phyloP scores from a whole-genome alignment of 2,797 vertebrate genomes.

The Lophius americanus region DNA sequence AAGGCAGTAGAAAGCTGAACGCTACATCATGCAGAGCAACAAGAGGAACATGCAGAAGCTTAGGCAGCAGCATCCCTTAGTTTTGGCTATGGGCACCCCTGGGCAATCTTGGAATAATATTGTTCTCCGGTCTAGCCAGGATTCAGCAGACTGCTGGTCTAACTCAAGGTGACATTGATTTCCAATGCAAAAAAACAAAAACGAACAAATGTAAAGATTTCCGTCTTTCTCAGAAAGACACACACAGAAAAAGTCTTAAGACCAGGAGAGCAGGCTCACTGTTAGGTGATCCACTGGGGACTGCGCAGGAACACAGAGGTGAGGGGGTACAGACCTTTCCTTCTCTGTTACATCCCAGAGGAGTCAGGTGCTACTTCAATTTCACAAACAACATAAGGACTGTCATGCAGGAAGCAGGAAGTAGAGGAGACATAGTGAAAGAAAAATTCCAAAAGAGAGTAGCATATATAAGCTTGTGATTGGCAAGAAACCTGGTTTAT shows the following conservation, averaged over 20 bases:
- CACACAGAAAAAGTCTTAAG: slow-evolving; percentile 39
- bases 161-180: slow-evolving; percentile 81
- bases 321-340: slow-evolving; percentile 70
- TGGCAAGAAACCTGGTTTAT: slow-evolving; percentile 58
- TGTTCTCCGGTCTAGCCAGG: slow-evolving; percentile 82
- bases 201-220: slow-evolving; percentile 38
- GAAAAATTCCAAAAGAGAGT: slow-evolving; percentile 67
- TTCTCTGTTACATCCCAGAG: slow-evolving; percentile 78
- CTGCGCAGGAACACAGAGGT: slow-evolving; percentile 69
- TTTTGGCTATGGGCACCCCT: slow-evolving; percentile 61
- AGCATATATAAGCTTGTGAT: slow-evolving; percentile 52
- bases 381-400: slow-evolving; percentile 83
- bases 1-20: slow-evolving; percentile 16
- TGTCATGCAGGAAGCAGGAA: slow-evolving; percentile 71
- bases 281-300: slow-evolving; percentile 57
- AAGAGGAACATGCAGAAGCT: slow-evolving; percentile 52
- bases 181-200: slow-evolving; percentile 56
- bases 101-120: slow-evolving; percentile 85
- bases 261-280: slow-evolving; percentile 50
- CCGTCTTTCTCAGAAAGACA: slow-evolving; percentile 37
- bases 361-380: slow-evolving; percentile 74
- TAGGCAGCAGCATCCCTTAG: slow-evolving; percentile 48
- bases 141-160: slow-evolving; percentile 75
- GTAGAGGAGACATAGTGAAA: slow-evolving; percentile 54
- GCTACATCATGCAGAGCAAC: slow-evolving; percentile 1